Evolutionary conservation across 2,888 invertebrate species (phyloP).

Genomic region (Spodoptera exigua): DNA sequence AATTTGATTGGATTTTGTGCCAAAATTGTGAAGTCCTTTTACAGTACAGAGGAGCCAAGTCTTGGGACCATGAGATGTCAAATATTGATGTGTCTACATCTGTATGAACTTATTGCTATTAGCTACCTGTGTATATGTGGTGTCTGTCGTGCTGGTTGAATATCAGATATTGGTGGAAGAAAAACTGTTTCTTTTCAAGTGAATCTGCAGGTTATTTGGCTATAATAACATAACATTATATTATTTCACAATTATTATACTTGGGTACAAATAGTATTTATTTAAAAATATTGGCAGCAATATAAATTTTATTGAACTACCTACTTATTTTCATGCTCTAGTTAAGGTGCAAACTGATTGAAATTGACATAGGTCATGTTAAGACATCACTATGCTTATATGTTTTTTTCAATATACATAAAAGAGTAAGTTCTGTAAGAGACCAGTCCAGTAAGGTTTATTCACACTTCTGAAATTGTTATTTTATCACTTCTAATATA

Average conservation of each 20-base stretch:
- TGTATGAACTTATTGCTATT: background rate
- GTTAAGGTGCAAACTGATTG: too few species aligned
- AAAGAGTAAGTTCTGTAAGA: too few species aligned
- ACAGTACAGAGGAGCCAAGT: background rate
- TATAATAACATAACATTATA: too few species aligned
- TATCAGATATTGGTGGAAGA: background rate
- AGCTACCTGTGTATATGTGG: slow-evolving; percentile 34
- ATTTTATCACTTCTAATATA: slow-evolving; percentile 26
- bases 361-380: too few species aligned
- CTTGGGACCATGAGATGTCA: slow-evolving; percentile 9
- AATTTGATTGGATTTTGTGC: slow-evolving; percentile 36
- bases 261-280: too few species aligned
- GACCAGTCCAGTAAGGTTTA: background rate
- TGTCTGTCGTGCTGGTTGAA: slow-evolving; percentile 31
- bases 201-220: background rate
- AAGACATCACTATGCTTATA: too few species aligned
- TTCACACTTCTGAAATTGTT: background rate
- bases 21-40: slow-evolving; percentile 25
- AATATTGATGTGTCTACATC: slow-evolving; percentile 41
- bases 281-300: too few species aligned
- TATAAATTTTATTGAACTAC: too few species aligned
- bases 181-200: slow-evolving; percentile 5
- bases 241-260: too few species aligned
- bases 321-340: too few species aligned
- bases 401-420: too few species aligned